Evolutionary conservation across 2,797 vertebrate genomes (phyloP), one percentile per base, ranked within the genome.

Genomic region (Halcyon leucocephala): DNA sequence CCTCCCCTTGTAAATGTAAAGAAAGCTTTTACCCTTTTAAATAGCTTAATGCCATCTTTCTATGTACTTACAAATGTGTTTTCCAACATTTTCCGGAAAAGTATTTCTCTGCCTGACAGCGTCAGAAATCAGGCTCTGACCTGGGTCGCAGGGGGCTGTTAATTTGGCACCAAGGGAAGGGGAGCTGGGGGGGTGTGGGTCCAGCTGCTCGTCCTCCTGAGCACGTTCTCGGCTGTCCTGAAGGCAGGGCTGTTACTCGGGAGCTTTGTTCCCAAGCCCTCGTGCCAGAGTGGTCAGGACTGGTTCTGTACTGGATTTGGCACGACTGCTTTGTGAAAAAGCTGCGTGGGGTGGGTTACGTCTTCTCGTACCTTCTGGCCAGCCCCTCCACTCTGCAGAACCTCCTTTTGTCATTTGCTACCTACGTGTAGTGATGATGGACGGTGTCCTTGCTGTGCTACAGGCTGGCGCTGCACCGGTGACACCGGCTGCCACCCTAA

Each of bases 201-300:
- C 24, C 7, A 5, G 69, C 37, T 6, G 11, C 46, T 13, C 11
- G 3, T 24, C 49, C 49, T 28, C 25, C 26, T 28, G 28, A 28
- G 49, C 26, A 15, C 0, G 7, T 35, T 51, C 9, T 3, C 7
- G 22, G 9, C 52, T 1, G 0, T 10, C 16, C 7, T 37, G 48
- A 55, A 60, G 42, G 61, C 0, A 26, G 35, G 37, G 49, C 65
- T 84, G 15, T 12, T 17, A 10, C 29, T 54, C 7, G 17, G 49
- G 12, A 69, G 46, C 28, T 54, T 14, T 58, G 33, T 44, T 51
- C 49, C 31, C n/a, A 57, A 62, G 52, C 15, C 24, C 48, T 4
- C 9, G 1, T 9, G n/a, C 52, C 31, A 21, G 69, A n/a, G 29
- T 7, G 17, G 12, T 29, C 15, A 88, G 28, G 76, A 69, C 61